phyloP scores from a whole-genome alignment of 2,797 vertebrate genomes.

The Macrochelys suwanniensis region DNA sequence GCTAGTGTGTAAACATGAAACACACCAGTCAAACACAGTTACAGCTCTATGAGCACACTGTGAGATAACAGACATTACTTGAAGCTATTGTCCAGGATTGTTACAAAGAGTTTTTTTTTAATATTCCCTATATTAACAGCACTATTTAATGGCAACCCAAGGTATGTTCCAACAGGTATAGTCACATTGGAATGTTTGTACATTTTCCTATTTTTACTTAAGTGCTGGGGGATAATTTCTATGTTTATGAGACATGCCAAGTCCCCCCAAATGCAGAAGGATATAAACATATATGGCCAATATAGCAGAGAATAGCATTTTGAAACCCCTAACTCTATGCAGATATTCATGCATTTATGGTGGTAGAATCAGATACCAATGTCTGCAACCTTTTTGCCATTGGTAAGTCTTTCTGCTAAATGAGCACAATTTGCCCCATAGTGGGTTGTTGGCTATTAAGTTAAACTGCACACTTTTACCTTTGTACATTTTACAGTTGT shows the following conservation, averaged over 20 bases:
- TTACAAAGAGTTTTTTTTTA: conserved; percentile 21
- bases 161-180: background rate
- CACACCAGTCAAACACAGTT: background rate
- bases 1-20: background rate
- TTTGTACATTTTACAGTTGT: background rate
- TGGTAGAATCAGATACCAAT: background rate
- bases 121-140: conserved; percentile 33
- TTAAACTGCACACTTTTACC: background rate
- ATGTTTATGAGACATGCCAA: conserved; percentile 6
- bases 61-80: conserved; percentile 5
- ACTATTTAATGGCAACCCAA: background rate
- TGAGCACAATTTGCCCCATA: background rate
- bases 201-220: conserved; percentile 20
- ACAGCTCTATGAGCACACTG: background rate
- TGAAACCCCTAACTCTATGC: conserved; percentile 7
- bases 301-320: background rate
- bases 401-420: background rate
- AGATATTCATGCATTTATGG: conserved; percentile 2
- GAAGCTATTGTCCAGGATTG: conserved; percentile 4
- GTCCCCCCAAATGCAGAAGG: background rate
- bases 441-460: background rate
- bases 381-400: background rate
- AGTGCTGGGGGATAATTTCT: conserved; percentile 34
- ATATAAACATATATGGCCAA: background rate
- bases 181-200: background rate